Evolutionary conservation across 2,113 vertebrate species (phyloP), one percentile per base, ranked within the genome.

Genomic region (Micronycteris hirsuta): DNA sequence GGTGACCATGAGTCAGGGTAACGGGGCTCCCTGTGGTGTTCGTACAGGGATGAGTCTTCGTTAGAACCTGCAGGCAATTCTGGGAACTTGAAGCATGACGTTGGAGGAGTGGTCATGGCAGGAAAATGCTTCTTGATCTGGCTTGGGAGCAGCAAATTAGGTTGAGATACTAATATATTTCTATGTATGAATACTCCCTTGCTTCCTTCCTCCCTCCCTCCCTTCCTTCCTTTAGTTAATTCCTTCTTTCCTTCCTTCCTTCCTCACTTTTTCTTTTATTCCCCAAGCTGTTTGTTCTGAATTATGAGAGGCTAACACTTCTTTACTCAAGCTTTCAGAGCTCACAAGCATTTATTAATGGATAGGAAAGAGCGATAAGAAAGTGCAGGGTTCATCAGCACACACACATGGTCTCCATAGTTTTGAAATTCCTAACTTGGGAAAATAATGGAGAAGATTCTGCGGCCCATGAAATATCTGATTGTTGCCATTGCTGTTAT

Each of bases 81-180:
- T 0, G 20, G 91, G 65, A 41, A 33, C 14, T 33, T 56, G 33
- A n/a, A 26, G 4, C 4, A 20, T 24, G 71, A 38, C 11, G 2
- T 4, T 14, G 52, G 1, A 24, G 13, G 5, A 36, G 15, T 2
- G 52, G 33, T 68, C 14, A 3, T 0, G 0, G 67, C 22, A 56
- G 22, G 28, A 85, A 20, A 20, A 28, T 26, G 7, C 3, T 11
- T 31, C 77, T 78, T 36, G 1, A 1, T 38, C 38, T 83, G 61
- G 7, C 16, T 28, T 58, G 58, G 22, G 26, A 78, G 26, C 5
- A 68, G 78, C 38, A 43, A 31, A 7, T 9, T 56, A 56, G n/a
- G 17, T 26, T 58, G 81, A 84, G 81, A 65, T 80, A 26, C 33
- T 38, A 22, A 16, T 77, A 16, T 19, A 28, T n/a, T 28, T 86